A percentile compares a stretch with the other conserved stretches of the same genome.
These are phyloP conservation scores for Agonum fuliginosum DNA, from an alignment of 2,888 invertebrate genomes.

Conservation along the genomic window DNA sequence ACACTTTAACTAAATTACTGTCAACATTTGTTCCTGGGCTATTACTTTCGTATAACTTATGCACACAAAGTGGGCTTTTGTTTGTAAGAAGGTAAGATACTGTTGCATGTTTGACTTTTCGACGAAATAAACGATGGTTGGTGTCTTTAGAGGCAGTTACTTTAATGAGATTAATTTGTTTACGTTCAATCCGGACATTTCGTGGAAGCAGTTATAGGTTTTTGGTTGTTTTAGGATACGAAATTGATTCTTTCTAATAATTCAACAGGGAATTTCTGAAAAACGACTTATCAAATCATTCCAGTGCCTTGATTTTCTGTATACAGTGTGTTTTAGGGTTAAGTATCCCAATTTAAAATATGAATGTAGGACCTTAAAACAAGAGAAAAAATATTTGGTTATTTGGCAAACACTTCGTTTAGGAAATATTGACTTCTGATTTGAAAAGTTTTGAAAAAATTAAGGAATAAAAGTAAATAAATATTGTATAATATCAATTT, in stretches of 20 bases:
- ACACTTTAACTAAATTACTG: neutral
- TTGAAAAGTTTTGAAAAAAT: too few relatives aligned
- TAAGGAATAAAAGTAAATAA: too few relatives aligned
- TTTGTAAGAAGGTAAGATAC: too few relatives aligned
- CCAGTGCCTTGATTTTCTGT: too few relatives aligned
- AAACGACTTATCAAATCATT: too few relatives aligned
- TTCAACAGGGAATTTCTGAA: neutral
- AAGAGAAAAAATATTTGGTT: too few relatives aligned
- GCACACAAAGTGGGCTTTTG: neutral
- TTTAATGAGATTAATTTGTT: conserved; percentile 30
- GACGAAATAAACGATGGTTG: conserved; percentile 19
- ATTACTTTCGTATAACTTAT: neutral
- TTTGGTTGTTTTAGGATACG: conserved; percentile 11
- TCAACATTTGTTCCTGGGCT: neutral
- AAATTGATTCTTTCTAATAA: conserved; percentile 17
- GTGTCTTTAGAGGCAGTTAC: conserved; percentile 24
- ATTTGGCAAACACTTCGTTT: too few relatives aligned
- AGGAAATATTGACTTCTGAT: too few relatives aligned
- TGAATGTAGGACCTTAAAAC: too few relatives aligned
- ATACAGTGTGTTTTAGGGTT: too few relatives aligned
- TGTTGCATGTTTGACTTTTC: conserved; percentile 33
- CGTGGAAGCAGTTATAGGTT: conserved; percentile 9
- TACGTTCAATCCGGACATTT: conserved; percentile 28
- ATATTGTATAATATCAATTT: too few relatives aligned
- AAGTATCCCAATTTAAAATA: too few relatives aligned